Percentiles rank a stretch among this genome's conserved stretches.
Evolutionary conservation across 2,888 invertebrate genomes (phyloP).

Genomic region (Disparrhopalites patrizii): DNA sequence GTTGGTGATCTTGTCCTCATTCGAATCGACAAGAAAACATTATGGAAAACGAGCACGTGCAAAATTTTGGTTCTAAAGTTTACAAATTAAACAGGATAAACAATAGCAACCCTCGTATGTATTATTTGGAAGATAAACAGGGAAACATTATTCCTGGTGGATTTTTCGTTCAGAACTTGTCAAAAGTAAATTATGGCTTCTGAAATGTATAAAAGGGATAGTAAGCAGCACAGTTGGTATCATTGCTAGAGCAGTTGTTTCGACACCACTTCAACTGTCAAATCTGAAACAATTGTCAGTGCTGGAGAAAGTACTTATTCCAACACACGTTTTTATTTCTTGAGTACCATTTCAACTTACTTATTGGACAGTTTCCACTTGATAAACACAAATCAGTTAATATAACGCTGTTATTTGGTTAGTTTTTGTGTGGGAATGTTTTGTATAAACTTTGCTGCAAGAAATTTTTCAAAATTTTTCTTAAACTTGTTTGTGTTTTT

Average conservation of each 20-base stretch:
- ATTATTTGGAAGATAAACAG: slow-evolving; percentile 9
- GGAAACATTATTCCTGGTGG: not conserved
- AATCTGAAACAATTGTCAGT: too few species aligned
- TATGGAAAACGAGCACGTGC: slow-evolving; percentile 17
- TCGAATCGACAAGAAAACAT: not conserved
- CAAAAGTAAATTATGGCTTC: not conserved
- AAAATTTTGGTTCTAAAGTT: not conserved
- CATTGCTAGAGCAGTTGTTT: not conserved
- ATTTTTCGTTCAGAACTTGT: slow-evolving; percentile 26
- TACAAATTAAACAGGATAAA: slow-evolving; percentile 12
- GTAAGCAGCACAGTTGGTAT: not conserved
- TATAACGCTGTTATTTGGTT: too few species aligned
- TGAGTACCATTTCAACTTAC: not conserved
- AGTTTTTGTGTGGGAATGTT: too few species aligned
- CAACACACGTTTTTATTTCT: not conserved
- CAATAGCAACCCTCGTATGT: slow-evolving; percentile 22
- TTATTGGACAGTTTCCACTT: not conserved
- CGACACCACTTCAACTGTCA: not conserved
- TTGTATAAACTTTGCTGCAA: too few species aligned
- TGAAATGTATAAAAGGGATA: not conserved
- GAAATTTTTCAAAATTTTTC: too few species aligned
- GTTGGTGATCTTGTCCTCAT: slow-evolving; percentile 28
- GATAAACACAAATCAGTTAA: too few species aligned
- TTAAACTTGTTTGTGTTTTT: too few species aligned
- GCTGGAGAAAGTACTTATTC: too few species aligned